Conservation (phyloP, 2,888 invertebrate genomes). For the Orthosia cruda region DNA sequence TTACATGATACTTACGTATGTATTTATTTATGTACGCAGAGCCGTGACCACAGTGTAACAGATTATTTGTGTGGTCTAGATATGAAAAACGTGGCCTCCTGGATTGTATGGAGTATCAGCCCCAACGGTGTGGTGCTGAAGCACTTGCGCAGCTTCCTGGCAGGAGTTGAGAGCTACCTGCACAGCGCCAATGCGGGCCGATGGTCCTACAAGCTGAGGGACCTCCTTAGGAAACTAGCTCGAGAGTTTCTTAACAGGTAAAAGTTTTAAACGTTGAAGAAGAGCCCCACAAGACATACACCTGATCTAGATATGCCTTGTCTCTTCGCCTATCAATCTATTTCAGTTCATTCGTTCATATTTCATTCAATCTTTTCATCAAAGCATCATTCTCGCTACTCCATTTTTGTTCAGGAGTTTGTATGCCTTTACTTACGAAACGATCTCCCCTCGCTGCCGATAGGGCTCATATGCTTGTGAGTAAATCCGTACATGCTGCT, state of each 20-base stretch:
- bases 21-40: conserved; percentile 20
- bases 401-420: conserved; percentile 32
- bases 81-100: conserved; percentile 89
- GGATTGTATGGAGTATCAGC: conserved; percentile 93
- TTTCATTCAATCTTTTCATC: not conserved
- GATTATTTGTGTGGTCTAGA: conserved; percentile 72
- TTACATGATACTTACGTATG: conserved; percentile 6
- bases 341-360: not conserved
- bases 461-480: conserved; percentile 23
- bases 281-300: too few relatives aligned
- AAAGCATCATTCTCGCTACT: conserved; percentile 15
- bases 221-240: conserved; percentile 94
- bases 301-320: conserved; percentile 9
- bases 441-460: conserved; percentile 2
- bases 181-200: conserved; percentile 97
- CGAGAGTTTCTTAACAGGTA: conserved; percentile 93
- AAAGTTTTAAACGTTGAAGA: conserved; percentile 7
- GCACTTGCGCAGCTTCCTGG: conserved; percentile 95
- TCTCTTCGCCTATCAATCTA: not conserved
- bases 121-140: conserved; percentile 93
- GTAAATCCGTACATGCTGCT: conserved; percentile 41
- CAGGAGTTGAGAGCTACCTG: conserved; percentile 96
- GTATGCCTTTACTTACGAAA: conserved; percentile 30
- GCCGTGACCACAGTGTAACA: conserved; percentile 14
- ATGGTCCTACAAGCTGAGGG: conserved; percentile 94